A percentile compares a stretch with the other conserved stretches of the same genome.
These are phyloP conservation scores for Cephalopterus ornatus DNA, from an alignment of 2,113 vertebrate species.

Conservation along the genomic window DNA sequence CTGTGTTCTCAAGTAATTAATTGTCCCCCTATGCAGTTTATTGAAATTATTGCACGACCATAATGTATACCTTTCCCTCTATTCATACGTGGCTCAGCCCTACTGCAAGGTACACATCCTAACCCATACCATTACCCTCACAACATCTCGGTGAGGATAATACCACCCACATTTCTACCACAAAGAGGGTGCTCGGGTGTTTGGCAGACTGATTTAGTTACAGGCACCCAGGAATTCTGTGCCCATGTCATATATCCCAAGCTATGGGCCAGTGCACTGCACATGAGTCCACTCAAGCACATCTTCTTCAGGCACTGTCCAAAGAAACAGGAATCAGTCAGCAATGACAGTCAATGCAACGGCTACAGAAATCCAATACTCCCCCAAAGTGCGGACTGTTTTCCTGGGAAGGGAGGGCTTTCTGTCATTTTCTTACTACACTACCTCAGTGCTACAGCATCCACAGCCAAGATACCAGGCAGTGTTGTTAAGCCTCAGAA, in stretches of 20 bases:
- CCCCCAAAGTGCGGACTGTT: neutral
- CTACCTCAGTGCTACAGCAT: neutral
- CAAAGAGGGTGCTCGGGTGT: neutral
- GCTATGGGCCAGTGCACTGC: neutral
- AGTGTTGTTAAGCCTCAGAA: neutral
- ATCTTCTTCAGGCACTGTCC: neutral
- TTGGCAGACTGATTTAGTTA: neutral
- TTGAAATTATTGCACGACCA: neutral
- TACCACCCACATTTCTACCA: neutral
- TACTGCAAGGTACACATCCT: neutral
- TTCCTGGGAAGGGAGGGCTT: neutral
- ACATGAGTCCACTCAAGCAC: neutral
- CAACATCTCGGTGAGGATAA: neutral
- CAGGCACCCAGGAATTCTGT: neutral
- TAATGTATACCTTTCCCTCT: neutral
- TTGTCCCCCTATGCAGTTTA: neutral
- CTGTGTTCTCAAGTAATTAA: neutral
- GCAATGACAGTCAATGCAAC: rapidly evolving
- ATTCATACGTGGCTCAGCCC: neutral
- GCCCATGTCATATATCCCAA: neutral
- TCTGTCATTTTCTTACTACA: neutral
- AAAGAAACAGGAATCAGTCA: neutral
- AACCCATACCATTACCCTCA: neutral
- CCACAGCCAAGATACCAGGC: neutral
- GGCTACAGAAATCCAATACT: neutral